Base-by-base conservation (phyloP, 2,797 vertebrate genomes). In the Crax fasciolata region DNA sequence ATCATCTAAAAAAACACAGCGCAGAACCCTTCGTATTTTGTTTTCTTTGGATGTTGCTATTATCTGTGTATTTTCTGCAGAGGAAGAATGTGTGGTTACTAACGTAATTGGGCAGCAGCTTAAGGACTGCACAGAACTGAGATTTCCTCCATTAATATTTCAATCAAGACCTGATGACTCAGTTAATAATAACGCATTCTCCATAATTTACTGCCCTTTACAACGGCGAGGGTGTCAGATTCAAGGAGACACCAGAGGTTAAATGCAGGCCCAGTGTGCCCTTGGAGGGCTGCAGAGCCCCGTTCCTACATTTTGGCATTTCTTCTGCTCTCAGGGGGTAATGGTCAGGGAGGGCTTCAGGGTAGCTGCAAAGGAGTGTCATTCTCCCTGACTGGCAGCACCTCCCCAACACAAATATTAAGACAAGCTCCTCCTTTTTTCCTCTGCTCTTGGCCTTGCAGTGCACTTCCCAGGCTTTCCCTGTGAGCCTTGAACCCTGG, bases 181-280 rank as follows among this genome's bases (percentile, higher is more conserved):
- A 63, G 38, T 76, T 85, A 91, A 41, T 58, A 94, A 70, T 80
- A 80, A 84, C 32, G 19, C n/a, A 19, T 93, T 92, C 78, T 80
- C 44, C 17, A 4, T 93, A 28, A 78, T 87, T 85, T 62, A 24
- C 32, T 85, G 81, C 35, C 67, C 76, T 78, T 88, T 66, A 20
- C 59, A 39, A 23, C 38, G 77, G 39, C 46, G 62, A 5, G 19
- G 18, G 5, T 66, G 52, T 76, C 49, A 30, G 38, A 18, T 44
- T n/a, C 59, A n/a, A 12, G 43, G 75, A 83, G 73, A 80, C 19
- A 19, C 9, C 1, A 2, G 7, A 41, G 46, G 27, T 87, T 54
- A 68, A 39, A 72, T 11, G 54, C 44, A 46, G 28, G 30, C 17
- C 23, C 55, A 48, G 71, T 3, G 12, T 25, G 7, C 4, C 15